phyloP scores from a whole-genome alignment of 1,140 invertebrate species.

The Drosophila teissieri region DNA sequence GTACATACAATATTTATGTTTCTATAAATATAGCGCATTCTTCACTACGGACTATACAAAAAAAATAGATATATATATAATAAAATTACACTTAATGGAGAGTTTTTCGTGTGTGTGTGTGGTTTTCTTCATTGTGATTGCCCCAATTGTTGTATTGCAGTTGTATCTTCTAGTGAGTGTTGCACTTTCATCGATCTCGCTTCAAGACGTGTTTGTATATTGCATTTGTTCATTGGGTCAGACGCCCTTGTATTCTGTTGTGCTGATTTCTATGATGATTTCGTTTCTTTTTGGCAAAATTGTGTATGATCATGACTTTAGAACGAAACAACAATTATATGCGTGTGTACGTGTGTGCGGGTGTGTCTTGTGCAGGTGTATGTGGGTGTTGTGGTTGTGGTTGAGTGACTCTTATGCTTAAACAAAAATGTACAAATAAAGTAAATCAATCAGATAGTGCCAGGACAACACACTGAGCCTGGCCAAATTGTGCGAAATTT shows the following conservation, averaged over 20 bases:
- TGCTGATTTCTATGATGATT: neutral
- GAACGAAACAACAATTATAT: constrained; percentile 59
- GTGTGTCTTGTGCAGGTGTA: too few species aligned
- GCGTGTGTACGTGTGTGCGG: constrained; percentile 12
- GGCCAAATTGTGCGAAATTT: constrained; percentile 47
- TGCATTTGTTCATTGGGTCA: constrained; percentile 34
- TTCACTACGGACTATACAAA: constrained; percentile 56
- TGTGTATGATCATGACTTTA: constrained; percentile 27
- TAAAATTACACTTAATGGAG: constrained; percentile 77
- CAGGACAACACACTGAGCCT: constrained; percentile 15
- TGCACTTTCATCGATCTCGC: constrained; percentile 32
- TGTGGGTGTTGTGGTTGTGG: constrained; percentile 11
- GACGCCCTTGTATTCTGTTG: constrained; percentile 9
- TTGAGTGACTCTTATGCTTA: constrained; percentile 38
- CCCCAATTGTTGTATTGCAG: constrained; percentile 18
- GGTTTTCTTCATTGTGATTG: constrained; percentile 1
- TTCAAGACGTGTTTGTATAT: constrained; percentile 32
- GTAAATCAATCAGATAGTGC: constrained; percentile 44
- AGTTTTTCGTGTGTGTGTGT: constrained; percentile 22
- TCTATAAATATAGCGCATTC: constrained; percentile 62
- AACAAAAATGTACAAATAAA: constrained; percentile 53
- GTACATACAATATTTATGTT: constrained; percentile 61
- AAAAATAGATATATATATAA: constrained; percentile 39
- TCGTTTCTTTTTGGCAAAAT: constrained; percentile 35
- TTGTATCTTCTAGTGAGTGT: constrained; percentile 6